Base-by-base conservation (phyloP, 2,797 vertebrate genomes). In the Naso thynnoides region DNA sequence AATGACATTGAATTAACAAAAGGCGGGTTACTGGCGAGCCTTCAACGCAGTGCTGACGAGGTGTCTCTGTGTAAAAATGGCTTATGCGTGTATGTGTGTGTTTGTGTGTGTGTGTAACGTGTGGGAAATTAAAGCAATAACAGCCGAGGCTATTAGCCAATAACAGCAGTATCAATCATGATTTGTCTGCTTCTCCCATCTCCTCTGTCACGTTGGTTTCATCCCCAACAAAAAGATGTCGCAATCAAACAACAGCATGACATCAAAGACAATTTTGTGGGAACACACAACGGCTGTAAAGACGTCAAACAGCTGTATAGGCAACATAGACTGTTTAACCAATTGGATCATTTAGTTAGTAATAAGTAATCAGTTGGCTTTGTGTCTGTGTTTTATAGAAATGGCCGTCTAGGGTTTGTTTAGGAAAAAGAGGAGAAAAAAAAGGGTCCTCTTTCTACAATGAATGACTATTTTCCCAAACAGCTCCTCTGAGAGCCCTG, bases 381-480 rank as follows among this genome's bases (percentile, higher is more conserved):
- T 73, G 71, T 45, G n/a, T 64, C 23, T 57, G 67, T 56, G 53
- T 68, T 70, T 82, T 50, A 49, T 50, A 50, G 70, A 81, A 86
- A 84, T 70, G 85, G 54, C 26, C 0, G 36, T 59, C 69, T 26
- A 38, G 50, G 48, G 50, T 63, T 73, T 81, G 38, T 71, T 75
- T n/a, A 56, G 31, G 56, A 9, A 47, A 60, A 72, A 70, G 13
- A 21, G 54, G 44, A 39, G 7, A 13, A 45, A 60, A 45, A 60
- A 10, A 58, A 10, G 39, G 52, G 49, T 72, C 58, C 60, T 59
- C 55, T 70, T 74, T 68, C 48, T 52, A 59, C 59, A 88, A 79
- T 82, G 77, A 91, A 83, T 79, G 75, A 73, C 80, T 84, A 84
- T 90, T 91, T 90, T 86, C 87, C 66, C 78, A 68, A 84, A 86